Conservation (phyloP, 2,797 vertebrate genomes). For the Rhinichthys osculus region DNA sequence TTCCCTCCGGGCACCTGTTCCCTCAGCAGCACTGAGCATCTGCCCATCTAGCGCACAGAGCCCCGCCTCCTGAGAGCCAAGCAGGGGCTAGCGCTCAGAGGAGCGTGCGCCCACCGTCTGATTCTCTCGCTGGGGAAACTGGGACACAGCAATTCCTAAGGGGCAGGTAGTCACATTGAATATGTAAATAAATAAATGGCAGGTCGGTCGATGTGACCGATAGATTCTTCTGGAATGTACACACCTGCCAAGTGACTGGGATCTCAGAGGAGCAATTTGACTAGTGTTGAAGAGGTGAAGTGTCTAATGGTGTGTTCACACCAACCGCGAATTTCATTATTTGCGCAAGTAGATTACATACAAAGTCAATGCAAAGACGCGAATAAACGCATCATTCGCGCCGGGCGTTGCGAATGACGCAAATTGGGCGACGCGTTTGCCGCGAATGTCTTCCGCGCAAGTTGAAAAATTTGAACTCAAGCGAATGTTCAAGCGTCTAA, state of each 20-base stretch:
- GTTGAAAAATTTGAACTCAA: too few relatives aligned
- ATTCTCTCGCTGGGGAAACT: conserved; percentile 39
- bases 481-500: too few relatives aligned
- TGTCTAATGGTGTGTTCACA: background rate
- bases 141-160: conserved; percentile 29
- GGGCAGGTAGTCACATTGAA: conserved; percentile 32
- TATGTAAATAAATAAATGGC: conserved; percentile 38
- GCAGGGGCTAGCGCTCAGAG: conserved; percentile 38
- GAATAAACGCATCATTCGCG: too few relatives aligned
- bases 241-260: background rate
- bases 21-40: conserved; percentile 37
- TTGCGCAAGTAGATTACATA: too few relatives aligned
- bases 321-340: too few relatives aligned
- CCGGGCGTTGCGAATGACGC: too few relatives aligned
- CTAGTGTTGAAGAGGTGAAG: conserved; percentile 1
- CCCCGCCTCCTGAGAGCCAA: conserved; percentile 25
- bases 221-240: conserved; percentile 13
- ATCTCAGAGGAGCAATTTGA: conserved; percentile 16
- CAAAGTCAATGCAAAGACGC: too few relatives aligned
- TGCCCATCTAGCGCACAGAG: conserved; percentile 19
- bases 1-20: conserved; percentile 44
- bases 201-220: background rate
- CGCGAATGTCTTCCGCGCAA: too few relatives aligned
- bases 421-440: too few relatives aligned
- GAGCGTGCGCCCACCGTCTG: conserved; percentile 2